A percentile compares a stretch with the other conserved stretches of the same genome.
These are phyloP conservation scores for Mustela nigripes DNA, from an alignment of 2,113 vertebrate genomes.

Conservation along the genomic window DNA sequence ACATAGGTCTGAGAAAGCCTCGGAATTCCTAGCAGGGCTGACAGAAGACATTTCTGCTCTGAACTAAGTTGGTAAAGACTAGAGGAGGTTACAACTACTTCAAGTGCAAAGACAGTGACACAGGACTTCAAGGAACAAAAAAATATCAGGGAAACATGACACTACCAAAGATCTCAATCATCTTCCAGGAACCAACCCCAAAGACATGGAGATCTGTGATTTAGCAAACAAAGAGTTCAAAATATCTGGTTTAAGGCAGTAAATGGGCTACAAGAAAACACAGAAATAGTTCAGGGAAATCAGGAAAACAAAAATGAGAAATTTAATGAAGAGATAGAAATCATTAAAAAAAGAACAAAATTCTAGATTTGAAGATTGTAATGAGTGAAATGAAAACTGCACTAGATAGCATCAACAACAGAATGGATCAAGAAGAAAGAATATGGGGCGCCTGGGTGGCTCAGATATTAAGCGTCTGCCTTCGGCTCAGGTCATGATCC, in stretches of 20 bases:
- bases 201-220: background rate
- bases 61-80: background rate
- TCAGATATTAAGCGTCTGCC: too few relatives aligned
- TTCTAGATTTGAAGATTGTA: background rate
- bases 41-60: background rate
- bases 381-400: background rate
- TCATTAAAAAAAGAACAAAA: background rate
- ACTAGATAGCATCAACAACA: background rate
- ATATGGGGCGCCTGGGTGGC: background rate
- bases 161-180: background rate
- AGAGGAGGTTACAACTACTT: background rate
- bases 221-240: background rate
- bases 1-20: background rate
- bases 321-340: background rate
- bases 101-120: background rate
- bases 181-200: background rate
- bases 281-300: background rate
- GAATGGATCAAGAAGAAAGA: background rate
- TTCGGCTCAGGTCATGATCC: too few relatives aligned
- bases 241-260: background rate
- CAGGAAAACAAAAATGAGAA: background rate
- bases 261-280: background rate
- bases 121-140: background rate
- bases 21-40: background rate
- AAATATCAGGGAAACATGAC: background rate